Evolutionary conservation across 2,797 vertebrate genomes (phyloP).

Genomic region (Poeciliopsis paucimaculata): DNA sequence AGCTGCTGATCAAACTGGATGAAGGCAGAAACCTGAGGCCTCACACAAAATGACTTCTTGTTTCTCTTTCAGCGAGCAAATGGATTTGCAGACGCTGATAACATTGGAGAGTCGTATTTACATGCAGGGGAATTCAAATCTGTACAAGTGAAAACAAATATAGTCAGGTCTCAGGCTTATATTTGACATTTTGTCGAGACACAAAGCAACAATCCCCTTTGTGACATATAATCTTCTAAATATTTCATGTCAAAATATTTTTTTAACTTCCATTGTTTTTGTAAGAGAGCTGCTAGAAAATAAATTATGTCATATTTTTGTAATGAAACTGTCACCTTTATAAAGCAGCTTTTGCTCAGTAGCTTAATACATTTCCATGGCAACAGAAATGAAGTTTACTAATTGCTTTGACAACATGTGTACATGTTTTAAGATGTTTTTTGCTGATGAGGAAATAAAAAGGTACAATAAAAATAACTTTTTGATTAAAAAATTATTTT

Average conservation of each 20-base stretch:
- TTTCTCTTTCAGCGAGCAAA: slow-evolving; percentile 12
- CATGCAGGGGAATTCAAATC: neutral
- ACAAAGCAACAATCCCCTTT: neutral
- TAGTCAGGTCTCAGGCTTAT: neutral
- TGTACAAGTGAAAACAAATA: neutral
- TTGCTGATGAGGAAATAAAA: neutral
- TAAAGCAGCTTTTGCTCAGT: neutral
- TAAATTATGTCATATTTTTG: neutral
- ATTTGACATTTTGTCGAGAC: neutral
- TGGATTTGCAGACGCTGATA: neutral
- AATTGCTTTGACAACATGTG: neutral
- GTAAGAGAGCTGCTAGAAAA: neutral
- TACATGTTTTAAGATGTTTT: neutral
- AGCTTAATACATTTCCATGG: neutral
- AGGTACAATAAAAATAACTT: neutral
- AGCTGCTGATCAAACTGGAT: slow-evolving; percentile 21
- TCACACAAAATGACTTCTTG: neutral
- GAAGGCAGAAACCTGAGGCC: slow-evolving; percentile 4
- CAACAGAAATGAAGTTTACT: neutral
- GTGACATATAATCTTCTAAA: neutral
- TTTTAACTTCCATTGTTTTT: neutral
- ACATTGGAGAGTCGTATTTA: neutral
- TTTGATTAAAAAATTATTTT: neutral
- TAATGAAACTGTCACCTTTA: neutral
- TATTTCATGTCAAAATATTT: no score